Conservation (phyloP, 2,113 vertebrate genomes). For the Notothenia rossii region DNA sequence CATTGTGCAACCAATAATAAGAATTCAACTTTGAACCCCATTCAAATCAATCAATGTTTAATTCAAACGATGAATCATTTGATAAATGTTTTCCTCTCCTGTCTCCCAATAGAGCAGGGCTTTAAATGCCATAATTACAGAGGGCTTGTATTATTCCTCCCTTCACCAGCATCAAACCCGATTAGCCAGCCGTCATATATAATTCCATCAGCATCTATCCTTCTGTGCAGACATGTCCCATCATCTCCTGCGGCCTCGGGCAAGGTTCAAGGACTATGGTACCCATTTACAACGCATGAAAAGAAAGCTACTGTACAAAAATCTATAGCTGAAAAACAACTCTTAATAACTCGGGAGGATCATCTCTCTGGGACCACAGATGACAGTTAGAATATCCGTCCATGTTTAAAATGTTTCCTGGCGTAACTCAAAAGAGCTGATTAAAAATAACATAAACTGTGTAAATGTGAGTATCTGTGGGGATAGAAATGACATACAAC, state of each 20-base stretch:
- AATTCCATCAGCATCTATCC: slow-evolving; percentile 66
- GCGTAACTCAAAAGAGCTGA: slow-evolving; percentile 31
- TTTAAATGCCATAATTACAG: slow-evolving; percentile 57
- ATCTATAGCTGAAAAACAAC: neutral
- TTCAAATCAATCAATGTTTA: neutral
- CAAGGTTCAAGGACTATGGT: slow-evolving; percentile 32
- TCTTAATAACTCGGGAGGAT: neutral
- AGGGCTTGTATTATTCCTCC: slow-evolving; percentile 32
- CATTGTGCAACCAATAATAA: neutral
- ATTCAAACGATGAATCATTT: slow-evolving; percentile 7
- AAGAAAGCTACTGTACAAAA: slow-evolving; percentile 30
- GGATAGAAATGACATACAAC: slow-evolving; percentile 31
- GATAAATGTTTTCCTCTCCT: slow-evolving; percentile 3
- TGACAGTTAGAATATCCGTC: slow-evolving; percentile 25
- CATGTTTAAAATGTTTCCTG: neutral
- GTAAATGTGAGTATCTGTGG: slow-evolving; percentile 66
- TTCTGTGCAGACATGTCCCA: slow-evolving; percentile 67
- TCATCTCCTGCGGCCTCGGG: slow-evolving; percentile 65
- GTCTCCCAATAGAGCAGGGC: slow-evolving; percentile 23
- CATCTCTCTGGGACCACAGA: slow-evolving; percentile 4
- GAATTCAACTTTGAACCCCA: neutral
- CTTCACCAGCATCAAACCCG: slow-evolving; percentile 53
- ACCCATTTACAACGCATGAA: slow-evolving; percentile 30
- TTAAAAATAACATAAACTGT: slow-evolving; percentile 32
- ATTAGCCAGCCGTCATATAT: slow-evolving; percentile 58